Conservation (phyloP, 2,113 vertebrate genomes). For the Vulpes ferrilata region DNA sequence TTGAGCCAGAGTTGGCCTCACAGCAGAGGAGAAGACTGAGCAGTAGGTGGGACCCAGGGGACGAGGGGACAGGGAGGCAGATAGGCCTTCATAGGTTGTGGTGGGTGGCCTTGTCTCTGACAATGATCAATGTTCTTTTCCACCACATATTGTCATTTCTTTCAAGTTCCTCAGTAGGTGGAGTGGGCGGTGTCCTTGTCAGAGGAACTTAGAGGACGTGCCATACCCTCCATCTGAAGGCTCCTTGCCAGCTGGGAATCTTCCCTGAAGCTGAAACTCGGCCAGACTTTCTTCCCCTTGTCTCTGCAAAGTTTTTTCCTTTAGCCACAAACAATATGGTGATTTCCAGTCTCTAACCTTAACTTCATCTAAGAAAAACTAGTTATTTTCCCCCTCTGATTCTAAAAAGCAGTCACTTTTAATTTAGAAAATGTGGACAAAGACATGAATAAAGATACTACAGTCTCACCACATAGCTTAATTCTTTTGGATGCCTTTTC, state of each 20-base stretch:
- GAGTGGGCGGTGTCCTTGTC: neutral
- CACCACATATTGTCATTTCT: neutral
- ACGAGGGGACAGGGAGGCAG: neutral
- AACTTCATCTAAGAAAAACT: neutral
- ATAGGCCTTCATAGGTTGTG: neutral
- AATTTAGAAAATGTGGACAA: conserved; percentile 4
- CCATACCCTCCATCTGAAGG: neutral
- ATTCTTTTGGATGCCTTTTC: neutral
- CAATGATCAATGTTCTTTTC: neutral
- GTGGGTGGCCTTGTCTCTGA: neutral
- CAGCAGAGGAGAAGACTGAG: no score
- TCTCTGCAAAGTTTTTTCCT: neutral
- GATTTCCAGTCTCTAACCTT: neutral
- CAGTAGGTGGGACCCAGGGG: neutral
- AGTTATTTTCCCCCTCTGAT: conserved; percentile 2
- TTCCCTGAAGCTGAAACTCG: neutral
- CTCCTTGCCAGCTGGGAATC: neutral
- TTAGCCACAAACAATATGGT: neutral
- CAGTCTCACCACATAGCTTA: no score
- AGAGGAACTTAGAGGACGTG: neutral
- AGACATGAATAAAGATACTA: neutral
- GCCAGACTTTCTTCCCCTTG: neutral
- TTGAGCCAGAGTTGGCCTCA: no score
- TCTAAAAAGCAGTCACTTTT: neutral
- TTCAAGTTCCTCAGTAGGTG: neutral